Base-by-base conservation (phyloP, 2,888 invertebrate genomes). In the Drosophila parthenogenetica region DNA sequence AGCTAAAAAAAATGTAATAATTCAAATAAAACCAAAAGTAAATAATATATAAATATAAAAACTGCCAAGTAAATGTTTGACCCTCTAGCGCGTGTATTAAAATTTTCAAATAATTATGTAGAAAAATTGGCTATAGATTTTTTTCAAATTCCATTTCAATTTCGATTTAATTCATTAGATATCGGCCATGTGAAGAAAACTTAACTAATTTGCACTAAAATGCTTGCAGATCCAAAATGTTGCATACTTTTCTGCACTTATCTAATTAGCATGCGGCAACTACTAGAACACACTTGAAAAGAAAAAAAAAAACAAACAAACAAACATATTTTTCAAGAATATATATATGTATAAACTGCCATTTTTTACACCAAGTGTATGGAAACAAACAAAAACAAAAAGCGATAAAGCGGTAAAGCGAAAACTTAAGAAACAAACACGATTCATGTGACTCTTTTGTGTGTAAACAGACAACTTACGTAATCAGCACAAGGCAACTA, bases 281-380 rank as follows among this genome's bases (percentile, higher is more conserved):
- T 72, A 85, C 84, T 87, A 77, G 61, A 72, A 79, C 83, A 86
- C 82, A 82, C 74, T 77, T 81, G 68, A 29, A 29, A 29, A 29
- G 8, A 7, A 29, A 8, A 8, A 29, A 29, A 29, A 8, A 29
- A 29, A 73, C 68, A 72, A 69, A 59, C 51, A 25, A 29, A 73
- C 71, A 72, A 70, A 59, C 51, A 70, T 72, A 68, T 72, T 68
- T 67, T 68, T 66, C 35, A 76, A 65, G 65, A 70, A 77, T 75
- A 85, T 73, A 77, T 73, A 77, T 79, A 71, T 79, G 63, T 86
- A 86, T 79, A 90, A 89, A 90, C 90, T 90, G 90, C 90, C 90
- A 90, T 91, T 91, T 91, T 90, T 83, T 89, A 90, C 84, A 89
- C 85, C 74, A 84, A 81, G 83, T 90, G 87, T 88, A 89, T 82